Conservation (phyloP, 2,113 vertebrate genomes). For the Nyctereutes procyonoides region DNA sequence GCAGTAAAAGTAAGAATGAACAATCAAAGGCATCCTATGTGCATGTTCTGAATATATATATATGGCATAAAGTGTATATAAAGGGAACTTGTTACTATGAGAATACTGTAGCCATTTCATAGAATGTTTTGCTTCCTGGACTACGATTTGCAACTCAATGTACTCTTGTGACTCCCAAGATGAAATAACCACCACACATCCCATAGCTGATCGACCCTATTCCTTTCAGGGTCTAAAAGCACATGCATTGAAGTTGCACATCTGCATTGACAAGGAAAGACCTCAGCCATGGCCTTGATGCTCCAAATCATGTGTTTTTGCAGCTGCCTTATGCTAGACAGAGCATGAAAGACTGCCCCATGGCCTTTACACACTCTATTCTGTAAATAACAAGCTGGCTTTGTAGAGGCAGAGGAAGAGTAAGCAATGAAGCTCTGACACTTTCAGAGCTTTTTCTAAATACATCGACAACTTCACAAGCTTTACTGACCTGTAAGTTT, state of each 20-base stretch:
- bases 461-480: not conserved
- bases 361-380: conserved; percentile 31
- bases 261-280: conserved; percentile 25
- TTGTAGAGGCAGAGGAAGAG: conserved; percentile 15
- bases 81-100: not conserved
- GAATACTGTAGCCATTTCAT: conserved; percentile 18
- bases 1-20: not conserved
- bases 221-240: conserved; percentile 36
- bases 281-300: not conserved
- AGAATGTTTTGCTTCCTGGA: not conserved
- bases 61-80: not conserved
- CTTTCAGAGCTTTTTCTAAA: not conserved
- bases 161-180: not conserved
- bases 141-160: not conserved
- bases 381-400: not conserved
- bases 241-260: conserved; percentile 39
- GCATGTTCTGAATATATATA: not conserved
- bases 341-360: conserved; percentile 57
- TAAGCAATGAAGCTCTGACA: not conserved
- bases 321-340: conserved; percentile 59
- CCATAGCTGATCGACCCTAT: not conserved
- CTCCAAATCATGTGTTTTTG: conserved; percentile 43
- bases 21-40: not conserved
- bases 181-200: not conserved
- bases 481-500: not conserved